Evolutionary conservation across 2,113 vertebrate genomes (phyloP), one percentile per base, ranked within the genome.

Genomic region (Corythaixoides concolor): DNA sequence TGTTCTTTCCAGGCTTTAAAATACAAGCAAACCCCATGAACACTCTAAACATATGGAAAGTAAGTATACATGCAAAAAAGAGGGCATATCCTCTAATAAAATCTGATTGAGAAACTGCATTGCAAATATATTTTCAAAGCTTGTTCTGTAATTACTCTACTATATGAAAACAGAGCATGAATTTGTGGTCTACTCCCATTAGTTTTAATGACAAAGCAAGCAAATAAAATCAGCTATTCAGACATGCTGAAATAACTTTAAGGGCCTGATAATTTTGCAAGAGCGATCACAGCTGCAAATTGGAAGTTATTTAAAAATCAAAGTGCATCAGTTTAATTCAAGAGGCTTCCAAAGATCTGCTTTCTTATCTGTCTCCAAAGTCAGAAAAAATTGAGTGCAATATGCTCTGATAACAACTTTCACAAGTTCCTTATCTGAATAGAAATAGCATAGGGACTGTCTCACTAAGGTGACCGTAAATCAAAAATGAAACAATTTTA

Each of bases 71-170:
- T 24, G 33, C 30, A 59, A 89, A 93, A 55, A 76, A 41, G 14
- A 32, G 12, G 20, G 17, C 20, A 55, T 43, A 60, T 59, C 5
- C 37, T 53, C 55, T 35, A 69, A 22, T 69, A 89, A 95, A 92
- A 64, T 35, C 52, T 91, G 37, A 15, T 4, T 89, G 73, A 89
- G 77, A 79, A 82, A 84, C 58, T 85, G 75, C 70, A 66, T 62
- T 90, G 82, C 79, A 90, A 92, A 95, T 85, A 47, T 39, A 52
- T 81, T 95, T 90, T 94, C 86, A 95, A 95, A 92, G 91, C 68
- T 68, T 84, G 32, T 41, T 80, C 30, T 70, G 80, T 77, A 90
- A 63, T 97, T 95, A 63, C 33, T 72, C 30, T 68, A 20, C 80
- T 93, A 39, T 78, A 85, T 70, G 50, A 69, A 91, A 95, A 82